phyloP scores from a whole-genome alignment of 2,888 invertebrate species.

The Penaeus monodon region DNA sequence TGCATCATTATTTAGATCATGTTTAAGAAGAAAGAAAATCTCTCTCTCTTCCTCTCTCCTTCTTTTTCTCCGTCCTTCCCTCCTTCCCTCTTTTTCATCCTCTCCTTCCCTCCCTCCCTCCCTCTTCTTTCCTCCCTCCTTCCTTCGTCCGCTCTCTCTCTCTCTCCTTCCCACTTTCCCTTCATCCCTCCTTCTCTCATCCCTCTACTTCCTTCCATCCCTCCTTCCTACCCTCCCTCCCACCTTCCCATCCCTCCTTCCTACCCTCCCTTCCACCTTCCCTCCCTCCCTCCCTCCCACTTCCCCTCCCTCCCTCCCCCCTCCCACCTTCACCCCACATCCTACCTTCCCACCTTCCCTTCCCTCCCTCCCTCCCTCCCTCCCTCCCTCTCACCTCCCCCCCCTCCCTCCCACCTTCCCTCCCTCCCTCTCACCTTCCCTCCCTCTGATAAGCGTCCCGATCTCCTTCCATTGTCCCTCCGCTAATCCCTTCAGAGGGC shows the following conservation, averaged over 20 bases:
- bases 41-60: no score
- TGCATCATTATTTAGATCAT: no score
- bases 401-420: not conserved
- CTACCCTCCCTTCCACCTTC: not conserved
- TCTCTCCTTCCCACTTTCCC: no score
- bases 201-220: not conserved
- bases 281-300: not conserved
- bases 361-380: not conserved
- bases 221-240: not conserved
- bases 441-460: not conserved
- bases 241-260: not conserved
- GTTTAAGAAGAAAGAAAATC: no score
- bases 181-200: no score
- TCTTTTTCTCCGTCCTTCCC: no score
- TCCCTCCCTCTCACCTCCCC: not conserved
- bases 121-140: no score
- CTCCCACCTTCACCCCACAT: rapidly evolving
- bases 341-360: conserved; percentile 1
- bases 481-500: conserved; percentile 33
- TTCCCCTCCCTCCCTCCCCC: not conserved
- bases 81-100: no score
- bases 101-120: no score
- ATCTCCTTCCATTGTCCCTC: conserved; percentile 13
- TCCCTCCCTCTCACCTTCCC: not conserved
- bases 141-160: no score